Conservation (phyloP, 2,113 vertebrate species). For the Oreamnos americanus region DNA sequence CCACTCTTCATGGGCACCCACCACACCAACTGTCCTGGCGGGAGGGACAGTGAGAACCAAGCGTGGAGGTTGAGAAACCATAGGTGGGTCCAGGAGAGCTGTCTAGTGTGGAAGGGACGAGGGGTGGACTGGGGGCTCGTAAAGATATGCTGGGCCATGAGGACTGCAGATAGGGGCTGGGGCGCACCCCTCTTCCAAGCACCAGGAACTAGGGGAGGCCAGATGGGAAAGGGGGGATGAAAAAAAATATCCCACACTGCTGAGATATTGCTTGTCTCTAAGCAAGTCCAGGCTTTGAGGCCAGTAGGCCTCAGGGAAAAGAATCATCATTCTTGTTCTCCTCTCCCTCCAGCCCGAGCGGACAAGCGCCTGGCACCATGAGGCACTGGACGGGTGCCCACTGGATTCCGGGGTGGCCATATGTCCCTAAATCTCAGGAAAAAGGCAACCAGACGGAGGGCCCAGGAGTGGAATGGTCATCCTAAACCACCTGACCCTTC, state of each 20-base stretch:
- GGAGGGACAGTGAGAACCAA: not conserved
- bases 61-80: not conserved
- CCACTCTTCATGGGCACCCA: not conserved
- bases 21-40: not conserved
- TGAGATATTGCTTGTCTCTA: not conserved
- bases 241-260: not conserved
- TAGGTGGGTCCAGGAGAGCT: not conserved
- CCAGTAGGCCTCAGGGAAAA: not conserved
- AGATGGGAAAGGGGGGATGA: rapidly evolving
- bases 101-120: not conserved
- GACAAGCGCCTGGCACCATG: not conserved
- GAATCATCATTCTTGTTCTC: not conserved
- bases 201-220: not conserved
- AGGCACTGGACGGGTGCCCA: not conserved
- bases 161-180: rapidly evolving
- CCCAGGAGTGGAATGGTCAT: rapidly evolving
- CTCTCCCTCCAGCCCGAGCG: not conserved
- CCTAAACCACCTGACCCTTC: not conserved
- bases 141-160: not conserved
- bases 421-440: not conserved
- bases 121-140: rapidly evolving
- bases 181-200: not conserved
- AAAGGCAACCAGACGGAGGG: not conserved
- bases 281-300: not conserved
- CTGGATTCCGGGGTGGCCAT: not conserved